Evolutionary conservation across 1,140 invertebrate genomes (phyloP).

Genomic region (Scaptomyza hsui): DNA sequence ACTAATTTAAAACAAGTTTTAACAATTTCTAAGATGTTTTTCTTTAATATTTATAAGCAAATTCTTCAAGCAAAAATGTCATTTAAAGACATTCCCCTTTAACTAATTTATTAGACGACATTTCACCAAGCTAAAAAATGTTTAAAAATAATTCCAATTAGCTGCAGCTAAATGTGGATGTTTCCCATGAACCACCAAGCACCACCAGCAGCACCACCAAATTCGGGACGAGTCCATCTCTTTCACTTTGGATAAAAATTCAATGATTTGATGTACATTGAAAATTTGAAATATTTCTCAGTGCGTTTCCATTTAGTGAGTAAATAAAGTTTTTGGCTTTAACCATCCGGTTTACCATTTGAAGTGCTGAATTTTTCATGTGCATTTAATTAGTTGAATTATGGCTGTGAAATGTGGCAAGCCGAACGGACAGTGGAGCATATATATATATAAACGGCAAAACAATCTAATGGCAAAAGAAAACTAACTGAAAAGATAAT

Average conservation of each 20-base stretch:
- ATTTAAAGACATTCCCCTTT: background rate
- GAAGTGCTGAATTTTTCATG: constrained; percentile 81
- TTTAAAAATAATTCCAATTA: constrained; percentile 31
- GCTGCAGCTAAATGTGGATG: constrained; percentile 26
- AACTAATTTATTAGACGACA: background rate
- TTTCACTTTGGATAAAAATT: constrained; percentile 63
- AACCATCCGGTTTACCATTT: constrained; percentile 71
- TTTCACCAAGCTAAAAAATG: background rate
- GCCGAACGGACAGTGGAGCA: constrained; percentile 5
- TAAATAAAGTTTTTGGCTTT: constrained; percentile 34
- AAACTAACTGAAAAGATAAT: constrained; percentile 71
- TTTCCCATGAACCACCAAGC: constrained; percentile 56
- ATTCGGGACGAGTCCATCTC: constrained; percentile 29
- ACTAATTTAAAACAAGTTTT: too few relatives aligned
- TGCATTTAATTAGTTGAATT: constrained; percentile 83
- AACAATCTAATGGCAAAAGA: constrained; percentile 75
- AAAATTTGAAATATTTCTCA: constrained; percentile 72
- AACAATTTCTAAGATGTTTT: too few relatives aligned
- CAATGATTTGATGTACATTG: constrained; percentile 63
- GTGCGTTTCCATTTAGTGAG: constrained; percentile 38
- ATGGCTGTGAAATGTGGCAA: constrained; percentile 77
- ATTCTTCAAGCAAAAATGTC: background rate
- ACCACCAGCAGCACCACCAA: constrained; percentile 12
- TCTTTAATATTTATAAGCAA: background rate
- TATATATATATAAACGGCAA: constrained; percentile 26